These are phyloP conservation scores for Trematocara macrostoma DNA, from an alignment of 2,113 vertebrate species.

Conservation along the genomic window DNA sequence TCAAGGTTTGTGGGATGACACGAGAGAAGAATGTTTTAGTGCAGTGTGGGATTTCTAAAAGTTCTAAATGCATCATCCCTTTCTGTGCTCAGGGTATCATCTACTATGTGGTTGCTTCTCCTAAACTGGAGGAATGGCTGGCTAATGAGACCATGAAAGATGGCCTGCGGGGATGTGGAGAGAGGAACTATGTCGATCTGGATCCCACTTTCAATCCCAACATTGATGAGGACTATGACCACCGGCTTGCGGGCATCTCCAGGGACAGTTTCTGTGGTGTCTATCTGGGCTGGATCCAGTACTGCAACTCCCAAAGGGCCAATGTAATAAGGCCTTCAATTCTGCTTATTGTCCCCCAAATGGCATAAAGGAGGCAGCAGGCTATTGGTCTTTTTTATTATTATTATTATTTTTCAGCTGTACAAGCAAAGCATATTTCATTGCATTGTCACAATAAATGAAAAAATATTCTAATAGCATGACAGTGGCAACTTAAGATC, in stretches of 20 bases:
- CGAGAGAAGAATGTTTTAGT: neutral
- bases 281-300: constrained; percentile 96
- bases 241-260: constrained; percentile 92
- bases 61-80: neutral
- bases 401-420: neutral
- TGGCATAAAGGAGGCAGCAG: neutral
- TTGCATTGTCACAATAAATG: neutral
- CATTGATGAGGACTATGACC: constrained; percentile 98
- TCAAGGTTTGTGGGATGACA: constrained; percentile 73
- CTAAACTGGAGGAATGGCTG: constrained; percentile 94
- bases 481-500: neutral
- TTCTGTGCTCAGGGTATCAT: constrained; percentile 83
- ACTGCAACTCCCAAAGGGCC: constrained; percentile 88
- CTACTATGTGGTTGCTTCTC: constrained; percentile 90
- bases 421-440: neutral
- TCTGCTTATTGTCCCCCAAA: neutral
- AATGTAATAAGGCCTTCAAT: constrained; percentile 69
- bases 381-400: neutral
- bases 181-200: constrained; percentile 94
- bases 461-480: neutral
- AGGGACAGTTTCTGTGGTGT: constrained; percentile 93
- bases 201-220: constrained; percentile 98
- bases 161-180: constrained; percentile 82
- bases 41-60: neutral
- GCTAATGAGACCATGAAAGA: constrained; percentile 95